phyloP scores from a whole-genome alignment of 1,140 invertebrate genomes.

The Wiebesia pumilae region DNA sequence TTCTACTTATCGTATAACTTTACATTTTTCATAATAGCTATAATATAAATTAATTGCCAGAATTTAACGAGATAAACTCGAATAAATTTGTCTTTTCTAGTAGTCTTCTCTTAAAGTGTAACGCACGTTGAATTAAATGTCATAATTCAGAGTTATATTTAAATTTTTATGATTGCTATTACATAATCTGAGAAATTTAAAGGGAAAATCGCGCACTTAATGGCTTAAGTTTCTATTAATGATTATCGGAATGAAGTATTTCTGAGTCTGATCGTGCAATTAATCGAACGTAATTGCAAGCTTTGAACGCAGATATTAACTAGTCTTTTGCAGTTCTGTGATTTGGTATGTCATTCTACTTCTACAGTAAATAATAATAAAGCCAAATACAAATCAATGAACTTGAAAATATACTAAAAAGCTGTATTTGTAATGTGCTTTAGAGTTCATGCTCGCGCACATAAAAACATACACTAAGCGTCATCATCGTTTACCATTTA shows the following conservation, averaged over 20 bases:
- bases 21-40: no score
- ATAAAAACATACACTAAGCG: no score
- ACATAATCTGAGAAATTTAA: background rate
- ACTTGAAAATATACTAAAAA: background rate
- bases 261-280: background rate
- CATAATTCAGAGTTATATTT: background rate
- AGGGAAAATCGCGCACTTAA: background rate
- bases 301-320: conserved; percentile 3
- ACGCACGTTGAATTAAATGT: background rate
- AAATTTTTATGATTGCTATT: background rate
- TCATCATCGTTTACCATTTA: no score
- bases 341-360: background rate
- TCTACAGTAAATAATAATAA: background rate
- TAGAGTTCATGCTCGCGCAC: background rate
- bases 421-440: background rate
- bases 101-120: no score
- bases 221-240: background rate
- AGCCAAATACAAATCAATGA: background rate
- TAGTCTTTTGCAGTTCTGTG: conserved; percentile 18
- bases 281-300: conserved; percentile 6
- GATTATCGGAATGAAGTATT: background rate
- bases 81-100: no score
- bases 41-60: no score
- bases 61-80: no score
- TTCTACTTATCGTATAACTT: background rate